Evolutionary conservation across 1,140 invertebrate species (phyloP).

Genomic region (Cyclina sinensis): DNA sequence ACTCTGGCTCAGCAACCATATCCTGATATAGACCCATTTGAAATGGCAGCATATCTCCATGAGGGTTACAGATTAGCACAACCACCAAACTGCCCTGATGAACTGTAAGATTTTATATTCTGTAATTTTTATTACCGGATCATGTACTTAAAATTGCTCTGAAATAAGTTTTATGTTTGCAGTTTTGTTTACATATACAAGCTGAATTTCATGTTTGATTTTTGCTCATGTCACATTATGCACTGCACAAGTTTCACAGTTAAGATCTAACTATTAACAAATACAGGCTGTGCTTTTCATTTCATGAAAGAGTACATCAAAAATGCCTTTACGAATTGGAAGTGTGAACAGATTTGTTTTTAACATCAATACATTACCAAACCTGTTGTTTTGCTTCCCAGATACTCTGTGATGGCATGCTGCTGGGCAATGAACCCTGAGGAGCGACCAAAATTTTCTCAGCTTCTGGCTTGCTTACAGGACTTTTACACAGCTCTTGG

Average conservation of each 20-base stretch:
- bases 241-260: no score
- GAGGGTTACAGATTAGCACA: conserved; percentile 96
- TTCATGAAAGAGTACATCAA: no score
- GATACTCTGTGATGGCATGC: conserved; percentile 96
- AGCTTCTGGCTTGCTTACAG: conserved; percentile 94
- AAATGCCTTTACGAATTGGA: not conserved
- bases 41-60: conserved; percentile 94
- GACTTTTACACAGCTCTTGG: conserved; percentile 94
- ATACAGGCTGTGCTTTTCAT: no score
- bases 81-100: conserved; percentile 97
- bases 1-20: conserved; percentile 96
- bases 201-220: no score
- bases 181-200: no score
- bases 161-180: no score
- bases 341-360: conserved; percentile 7
- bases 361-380: conserved; percentile 30
- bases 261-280: no score
- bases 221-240: no score
- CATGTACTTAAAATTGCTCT: no score
- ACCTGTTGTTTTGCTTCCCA: conserved; percentile 88
- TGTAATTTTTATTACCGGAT: no score
- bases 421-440: conserved; percentile 94
- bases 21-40: conserved; percentile 96
- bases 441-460: conserved; percentile 94
- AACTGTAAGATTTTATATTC: conserved; percentile 92